These are phyloP conservation scores for Diloba caeruleocephala DNA, from an alignment of 2,888 invertebrate genomes.

Conservation along the genomic window DNA sequence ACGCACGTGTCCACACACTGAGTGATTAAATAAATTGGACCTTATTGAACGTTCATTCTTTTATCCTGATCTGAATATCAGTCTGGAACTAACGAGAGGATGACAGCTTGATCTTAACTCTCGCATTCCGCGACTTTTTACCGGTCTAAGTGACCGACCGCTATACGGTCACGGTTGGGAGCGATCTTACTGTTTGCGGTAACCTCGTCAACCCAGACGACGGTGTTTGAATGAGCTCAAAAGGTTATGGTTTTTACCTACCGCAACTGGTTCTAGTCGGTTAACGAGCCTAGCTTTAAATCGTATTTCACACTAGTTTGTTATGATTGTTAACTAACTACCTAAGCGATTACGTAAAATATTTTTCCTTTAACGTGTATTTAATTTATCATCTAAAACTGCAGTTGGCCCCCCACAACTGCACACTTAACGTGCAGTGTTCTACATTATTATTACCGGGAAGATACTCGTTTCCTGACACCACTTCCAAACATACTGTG, in stretches of 20 bases:
- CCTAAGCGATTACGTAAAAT: slow-evolving; percentile 13
- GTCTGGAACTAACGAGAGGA: slow-evolving; percentile 6
- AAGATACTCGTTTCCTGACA: too few species aligned
- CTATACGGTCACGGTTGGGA: slow-evolving; percentile 68
- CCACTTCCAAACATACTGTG: too few species aligned
- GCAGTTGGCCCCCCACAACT: too few species aligned
- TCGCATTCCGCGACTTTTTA: slow-evolving; percentile 36
- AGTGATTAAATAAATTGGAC: slow-evolving; percentile 39
- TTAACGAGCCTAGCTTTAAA: slow-evolving; percentile 22
- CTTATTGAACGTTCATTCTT: slow-evolving; percentile 34
- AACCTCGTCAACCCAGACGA: slow-evolving; percentile 20
- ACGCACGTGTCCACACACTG: slow-evolving; percentile 17
- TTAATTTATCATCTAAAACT: too few species aligned
- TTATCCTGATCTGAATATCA: slow-evolving; percentile 2
- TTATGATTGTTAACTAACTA: slow-evolving; percentile 14
- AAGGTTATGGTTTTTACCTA: slow-evolving; percentile 43
- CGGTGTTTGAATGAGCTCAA: slow-evolving; percentile 16
- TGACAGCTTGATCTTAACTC: slow-evolving; percentile 18
- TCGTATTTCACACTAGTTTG: slow-evolving; percentile 1
- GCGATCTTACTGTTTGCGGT: slow-evolving; percentile 62
- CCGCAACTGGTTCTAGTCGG: slow-evolving; percentile 10
- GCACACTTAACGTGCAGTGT: too few species aligned
- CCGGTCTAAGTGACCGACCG: slow-evolving; percentile 56
- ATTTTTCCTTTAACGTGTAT: slow-evolving; percentile 8
- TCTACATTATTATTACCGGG: too few species aligned